Base-by-base conservation (phyloP, 2,888 invertebrate genomes). In the Chesias legatella region DNA sequence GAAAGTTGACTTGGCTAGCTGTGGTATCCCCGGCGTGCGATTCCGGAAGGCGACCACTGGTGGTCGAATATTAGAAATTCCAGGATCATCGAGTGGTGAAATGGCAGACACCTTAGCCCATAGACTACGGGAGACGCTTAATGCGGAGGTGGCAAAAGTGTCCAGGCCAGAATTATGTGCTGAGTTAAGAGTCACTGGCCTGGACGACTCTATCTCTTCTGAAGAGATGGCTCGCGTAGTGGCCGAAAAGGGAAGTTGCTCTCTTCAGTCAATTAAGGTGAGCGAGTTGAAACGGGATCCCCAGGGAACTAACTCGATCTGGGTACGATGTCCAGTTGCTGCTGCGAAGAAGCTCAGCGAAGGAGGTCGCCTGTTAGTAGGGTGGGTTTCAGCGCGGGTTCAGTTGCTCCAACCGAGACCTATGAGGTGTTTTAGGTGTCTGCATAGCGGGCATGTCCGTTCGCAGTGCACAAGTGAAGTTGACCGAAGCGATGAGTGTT, bases 101-200 rank as follows among this genome's bases (percentile, higher is more conserved):
- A 41, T 34, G 7, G 40, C 40, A 0, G 30, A 32, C 11, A n/a
- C 28, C 2, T 32, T 42, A 3, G 35, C 35, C 0, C 1, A 23
- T 4, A 36, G 23, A 7, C 17, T 36, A 0, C 27, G 7, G 8
- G 27, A 35, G 13, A 9, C 5, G 0, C 0, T 42, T 1, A 9
- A 23, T 1, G 6, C 7, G 0, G 30, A 33, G 0, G 11, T 20
- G 1, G 24, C 22, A 1, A 1, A 11, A 7, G 37, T 43, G 1
- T 20, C 33, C 7, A 37, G 43, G 9, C 43, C 43, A 9, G 21
- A 1, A 0, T 37, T 33, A 9, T 33, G 43, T n/a, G 30, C 17
- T 0, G 37, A 33, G 1, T 0, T 43, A 0, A 24, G 37, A 1
- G n/a, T 43, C 1, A 10, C 26, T 10, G 37, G 43, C 7, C 33